Conservation (phyloP, 1,140 invertebrate species). For the Homalodisca vitripennis region DNA sequence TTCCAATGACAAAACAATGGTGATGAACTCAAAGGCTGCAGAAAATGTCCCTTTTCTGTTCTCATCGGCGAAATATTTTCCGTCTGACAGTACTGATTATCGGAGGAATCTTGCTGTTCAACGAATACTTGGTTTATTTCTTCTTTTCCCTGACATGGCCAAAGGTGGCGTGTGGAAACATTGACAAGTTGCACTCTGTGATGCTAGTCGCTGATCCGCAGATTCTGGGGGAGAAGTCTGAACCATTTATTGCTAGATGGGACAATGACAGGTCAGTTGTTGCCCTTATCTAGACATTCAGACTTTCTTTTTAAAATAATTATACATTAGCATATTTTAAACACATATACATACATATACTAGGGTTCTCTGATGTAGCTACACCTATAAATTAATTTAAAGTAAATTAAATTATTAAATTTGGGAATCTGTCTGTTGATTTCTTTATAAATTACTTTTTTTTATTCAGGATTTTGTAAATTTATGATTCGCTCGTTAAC, state of each 20-base stretch:
- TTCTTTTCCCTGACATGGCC: slow-evolving; percentile 38
- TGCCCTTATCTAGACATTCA: not conserved
- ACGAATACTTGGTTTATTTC: not conserved
- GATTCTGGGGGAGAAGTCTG: slow-evolving; percentile 75
- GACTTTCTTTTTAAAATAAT: not conserved
- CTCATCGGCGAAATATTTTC: not conserved
- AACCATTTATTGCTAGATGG: slow-evolving; percentile 64
- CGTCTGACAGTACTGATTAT: not conserved
- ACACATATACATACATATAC: not conserved
- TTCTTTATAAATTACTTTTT: not conserved
- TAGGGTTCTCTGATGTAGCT: not conserved
- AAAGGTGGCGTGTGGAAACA: slow-evolving; percentile 36
- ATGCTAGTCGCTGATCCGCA: slow-evolving; percentile 92
- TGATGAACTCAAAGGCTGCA: too few species aligned
- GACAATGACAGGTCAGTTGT: slow-evolving; percentile 74
- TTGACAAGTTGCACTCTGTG: slow-evolving; percentile 48
- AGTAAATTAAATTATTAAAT: not conserved
- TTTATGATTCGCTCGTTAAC: too few species aligned
- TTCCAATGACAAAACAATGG: too few species aligned
- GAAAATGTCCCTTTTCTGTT: too few species aligned
- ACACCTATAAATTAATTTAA: not conserved
- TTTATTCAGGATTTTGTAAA: too few species aligned
- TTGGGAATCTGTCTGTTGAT: not conserved
- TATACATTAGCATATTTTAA: not conserved
- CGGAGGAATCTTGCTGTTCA: not conserved